These are phyloP conservation scores for Carpatolechia fugitivella DNA, from an alignment of 2,888 invertebrate genomes.

Conservation along the genomic window DNA sequence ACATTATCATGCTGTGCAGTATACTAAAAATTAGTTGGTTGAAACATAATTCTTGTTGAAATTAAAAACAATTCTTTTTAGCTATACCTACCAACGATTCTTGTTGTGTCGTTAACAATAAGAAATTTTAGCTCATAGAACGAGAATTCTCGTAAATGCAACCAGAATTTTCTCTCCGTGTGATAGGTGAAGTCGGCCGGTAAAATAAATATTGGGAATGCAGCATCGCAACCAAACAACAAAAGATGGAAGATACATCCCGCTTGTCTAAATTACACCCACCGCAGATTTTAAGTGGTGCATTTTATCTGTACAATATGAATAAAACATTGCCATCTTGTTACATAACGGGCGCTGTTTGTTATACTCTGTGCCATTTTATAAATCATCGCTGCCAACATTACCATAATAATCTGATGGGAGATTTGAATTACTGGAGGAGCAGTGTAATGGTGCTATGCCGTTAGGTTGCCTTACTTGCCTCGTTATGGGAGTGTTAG, in stretches of 20 bases:
- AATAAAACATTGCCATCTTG: conserved; percentile 34
- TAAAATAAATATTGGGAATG: background rate
- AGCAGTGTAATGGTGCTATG: conserved; percentile 9
- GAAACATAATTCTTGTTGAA: too few relatives aligned
- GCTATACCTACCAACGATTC: too few relatives aligned
- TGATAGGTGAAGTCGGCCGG: too few relatives aligned
- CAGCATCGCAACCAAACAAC: background rate
- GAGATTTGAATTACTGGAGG: conserved; percentile 15
- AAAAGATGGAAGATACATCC: background rate
- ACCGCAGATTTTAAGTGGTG: conserved; percentile 6
- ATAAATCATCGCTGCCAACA: conserved; percentile 32
- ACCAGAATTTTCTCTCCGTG: too few relatives aligned
- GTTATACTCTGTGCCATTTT: conserved; percentile 30
- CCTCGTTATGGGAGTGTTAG: conserved; percentile 18
- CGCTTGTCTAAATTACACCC: conserved; percentile 11
- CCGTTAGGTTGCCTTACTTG: conserved; percentile 20
- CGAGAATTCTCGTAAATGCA: too few relatives aligned
- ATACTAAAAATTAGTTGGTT: too few relatives aligned
- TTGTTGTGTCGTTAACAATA: too few relatives aligned
- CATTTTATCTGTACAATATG: conserved; percentile 27
- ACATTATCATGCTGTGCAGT: too few relatives aligned
- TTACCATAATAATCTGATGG: conserved; percentile 33
- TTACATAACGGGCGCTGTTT: conserved; percentile 35
- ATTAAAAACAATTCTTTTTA: too few relatives aligned
- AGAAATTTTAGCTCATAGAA: too few relatives aligned